Percentiles rank a stretch among this genome's conserved stretches.
These are phyloP conservation scores for Mungos mungo DNA, from an alignment of 2,113 vertebrate genomes.

Conservation along the genomic window DNA sequence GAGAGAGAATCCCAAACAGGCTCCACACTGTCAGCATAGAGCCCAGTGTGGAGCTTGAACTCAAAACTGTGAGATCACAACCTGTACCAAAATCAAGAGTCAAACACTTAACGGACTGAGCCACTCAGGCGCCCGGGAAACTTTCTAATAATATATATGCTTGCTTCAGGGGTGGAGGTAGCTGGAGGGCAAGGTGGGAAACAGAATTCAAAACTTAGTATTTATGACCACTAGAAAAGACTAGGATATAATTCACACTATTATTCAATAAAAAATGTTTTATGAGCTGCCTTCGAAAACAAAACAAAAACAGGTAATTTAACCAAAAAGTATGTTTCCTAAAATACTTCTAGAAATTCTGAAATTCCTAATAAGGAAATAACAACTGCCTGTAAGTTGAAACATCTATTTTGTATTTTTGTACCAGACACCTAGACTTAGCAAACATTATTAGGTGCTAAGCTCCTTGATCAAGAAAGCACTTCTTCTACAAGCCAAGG, in stretches of 20 bases:
- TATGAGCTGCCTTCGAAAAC: background rate
- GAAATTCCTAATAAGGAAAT: background rate
- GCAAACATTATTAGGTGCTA: background rate
- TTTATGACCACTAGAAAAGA: background rate
- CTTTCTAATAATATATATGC: background rate
- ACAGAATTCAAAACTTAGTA: background rate
- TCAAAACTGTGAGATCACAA: too few species aligned
- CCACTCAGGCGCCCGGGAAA: background rate
- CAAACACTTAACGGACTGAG: too few species aligned
- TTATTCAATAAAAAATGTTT: conserved; percentile 26
- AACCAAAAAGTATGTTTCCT: background rate
- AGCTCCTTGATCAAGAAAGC: background rate
- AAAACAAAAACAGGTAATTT: background rate
- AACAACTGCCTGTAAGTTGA: background rate
- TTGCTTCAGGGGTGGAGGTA: background rate
- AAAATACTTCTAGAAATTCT: conserved; percentile 7
- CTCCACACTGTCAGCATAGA: too few species aligned
- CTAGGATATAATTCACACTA: background rate
- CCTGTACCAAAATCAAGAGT: too few species aligned
- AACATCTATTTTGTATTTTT: background rate
- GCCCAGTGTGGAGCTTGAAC: too few species aligned
- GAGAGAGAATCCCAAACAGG: too few species aligned
- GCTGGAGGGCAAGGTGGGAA: background rate
- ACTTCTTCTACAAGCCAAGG: background rate
- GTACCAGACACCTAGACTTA: background rate